These are phyloP conservation scores for Morpho deidamia DNA, from an alignment of 2,888 invertebrate genomes.

Conservation along the genomic window DNA sequence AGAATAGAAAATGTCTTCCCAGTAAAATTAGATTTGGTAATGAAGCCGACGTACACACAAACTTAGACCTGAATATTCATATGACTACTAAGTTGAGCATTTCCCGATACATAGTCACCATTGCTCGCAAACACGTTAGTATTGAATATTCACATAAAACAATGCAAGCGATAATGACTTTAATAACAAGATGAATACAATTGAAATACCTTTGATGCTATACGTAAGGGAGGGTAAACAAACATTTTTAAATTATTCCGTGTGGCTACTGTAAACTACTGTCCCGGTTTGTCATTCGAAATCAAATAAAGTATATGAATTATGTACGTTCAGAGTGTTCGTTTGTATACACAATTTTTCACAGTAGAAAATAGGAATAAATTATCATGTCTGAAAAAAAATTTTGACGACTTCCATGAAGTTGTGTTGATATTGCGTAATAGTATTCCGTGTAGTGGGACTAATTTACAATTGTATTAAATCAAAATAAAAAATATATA, in stretches of 20 bases:
- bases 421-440: too few relatives aligned
- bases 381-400: not conserved
- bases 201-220: not conserved
- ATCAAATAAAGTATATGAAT: slow-evolving; percentile 10
- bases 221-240: not conserved
- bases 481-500: too few relatives aligned
- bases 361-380: slow-evolving; percentile 11
- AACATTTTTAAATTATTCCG: slow-evolving; percentile 27
- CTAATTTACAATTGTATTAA: too few relatives aligned
- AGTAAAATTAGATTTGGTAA: slow-evolving; percentile 5
- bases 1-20: too few relatives aligned
- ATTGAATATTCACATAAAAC: slow-evolving; percentile 1
- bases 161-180: not conserved
- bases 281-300: slow-evolving; percentile 15
- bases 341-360: slow-evolving; percentile 10
- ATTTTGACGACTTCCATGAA: too few relatives aligned
- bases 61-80: slow-evolving; percentile 19
- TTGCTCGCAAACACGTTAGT: slow-evolving; percentile 5
- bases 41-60: slow-evolving; percentile 2
- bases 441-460: too few relatives aligned
- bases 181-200: not conserved
- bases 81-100: slow-evolving; percentile 21
- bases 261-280: slow-evolving; percentile 33
- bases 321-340: slow-evolving; percentile 13
- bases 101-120: slow-evolving; percentile 19